phyloP scores from a whole-genome alignment of 2,888 invertebrate species.

The Caenorhabditis drosophilae region DNA sequence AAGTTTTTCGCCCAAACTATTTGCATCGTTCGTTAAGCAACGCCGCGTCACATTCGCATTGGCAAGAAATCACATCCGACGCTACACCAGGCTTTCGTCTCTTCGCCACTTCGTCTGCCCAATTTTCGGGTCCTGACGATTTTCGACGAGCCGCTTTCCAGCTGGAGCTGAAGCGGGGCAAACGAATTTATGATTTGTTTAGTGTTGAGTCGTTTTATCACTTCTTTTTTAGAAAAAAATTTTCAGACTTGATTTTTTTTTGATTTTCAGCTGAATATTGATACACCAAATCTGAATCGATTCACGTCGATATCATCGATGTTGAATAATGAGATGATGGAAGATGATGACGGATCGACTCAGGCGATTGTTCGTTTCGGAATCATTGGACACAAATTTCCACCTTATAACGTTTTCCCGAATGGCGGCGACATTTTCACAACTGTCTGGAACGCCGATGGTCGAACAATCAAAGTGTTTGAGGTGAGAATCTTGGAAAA shows the following conservation, averaged over 20 bases:
- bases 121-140: conserved; percentile 25
- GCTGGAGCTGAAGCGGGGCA: conserved; percentile 28
- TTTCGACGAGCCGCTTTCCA: conserved; percentile 36
- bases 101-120: conserved; percentile 25
- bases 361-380: conserved; percentile 30
- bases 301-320: conserved; percentile 28
- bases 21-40: conserved; percentile 41
- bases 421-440: conserved; percentile 34
- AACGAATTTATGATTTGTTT: conserved; percentile 24
- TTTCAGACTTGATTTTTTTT: too few relatives aligned
- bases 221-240: too few relatives aligned
- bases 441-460: conserved; percentile 49
- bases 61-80: conserved; percentile 29
- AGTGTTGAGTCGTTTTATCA: too few relatives aligned
- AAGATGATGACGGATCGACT: conserved; percentile 7
- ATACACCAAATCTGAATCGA: conserved; percentile 28
- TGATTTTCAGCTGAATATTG: conserved; percentile 37
- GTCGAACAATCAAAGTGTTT: conserved; percentile 45
- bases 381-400: conserved; percentile 38
- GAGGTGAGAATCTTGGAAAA: conserved; percentile 36
- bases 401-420: conserved; percentile 27
- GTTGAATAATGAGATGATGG: too few relatives aligned
- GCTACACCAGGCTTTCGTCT: conserved; percentile 36
- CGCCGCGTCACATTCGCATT: conserved; percentile 42
- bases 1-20: conserved; percentile 54